These are phyloP conservation scores for Sciaenops ocellatus DNA, from an alignment of 2,797 vertebrate genomes.

Conservation along the genomic window DNA sequence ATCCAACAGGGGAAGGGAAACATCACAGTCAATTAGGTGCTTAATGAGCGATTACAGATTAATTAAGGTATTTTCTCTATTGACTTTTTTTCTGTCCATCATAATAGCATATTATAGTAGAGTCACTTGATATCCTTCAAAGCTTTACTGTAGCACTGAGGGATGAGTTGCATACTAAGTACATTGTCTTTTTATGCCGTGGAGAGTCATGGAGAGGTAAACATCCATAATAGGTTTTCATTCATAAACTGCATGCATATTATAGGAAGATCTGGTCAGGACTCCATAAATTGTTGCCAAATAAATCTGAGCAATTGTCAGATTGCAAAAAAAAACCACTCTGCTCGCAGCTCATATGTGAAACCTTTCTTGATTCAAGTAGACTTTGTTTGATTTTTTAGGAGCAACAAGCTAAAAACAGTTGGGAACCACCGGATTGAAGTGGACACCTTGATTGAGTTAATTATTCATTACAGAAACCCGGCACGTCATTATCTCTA, in stretches of 20 bases:
- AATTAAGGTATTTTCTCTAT: conserved; percentile 50
- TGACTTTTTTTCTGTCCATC: conserved; percentile 40
- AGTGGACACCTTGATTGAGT: background rate
- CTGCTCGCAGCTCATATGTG: background rate
- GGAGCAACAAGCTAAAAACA: background rate
- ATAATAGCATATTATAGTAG: conserved; percentile 27
- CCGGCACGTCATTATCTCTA: background rate
- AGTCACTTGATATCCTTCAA: background rate
- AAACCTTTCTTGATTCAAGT: too few species aligned
- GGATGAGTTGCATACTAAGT: background rate
- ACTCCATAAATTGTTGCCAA: background rate
- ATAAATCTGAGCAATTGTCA: background rate
- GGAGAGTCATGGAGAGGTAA: too few species aligned
- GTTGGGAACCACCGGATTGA: background rate
- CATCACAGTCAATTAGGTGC: conserved; percentile 65
- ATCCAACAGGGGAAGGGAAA: conserved; percentile 52
- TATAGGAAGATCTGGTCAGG: background rate
- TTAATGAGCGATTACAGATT: conserved; percentile 70
- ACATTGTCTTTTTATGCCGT: background rate
- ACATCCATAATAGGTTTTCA: background rate
- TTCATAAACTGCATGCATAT: background rate
- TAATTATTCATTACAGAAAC: background rate
- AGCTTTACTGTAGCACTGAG: background rate
- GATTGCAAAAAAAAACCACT: background rate
- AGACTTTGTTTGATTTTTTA: background rate